Evolutionary conservation across 2,888 invertebrate species (phyloP), one percentile per base, ranked within the genome.

Genomic region (Rhabditoides inermis): DNA sequence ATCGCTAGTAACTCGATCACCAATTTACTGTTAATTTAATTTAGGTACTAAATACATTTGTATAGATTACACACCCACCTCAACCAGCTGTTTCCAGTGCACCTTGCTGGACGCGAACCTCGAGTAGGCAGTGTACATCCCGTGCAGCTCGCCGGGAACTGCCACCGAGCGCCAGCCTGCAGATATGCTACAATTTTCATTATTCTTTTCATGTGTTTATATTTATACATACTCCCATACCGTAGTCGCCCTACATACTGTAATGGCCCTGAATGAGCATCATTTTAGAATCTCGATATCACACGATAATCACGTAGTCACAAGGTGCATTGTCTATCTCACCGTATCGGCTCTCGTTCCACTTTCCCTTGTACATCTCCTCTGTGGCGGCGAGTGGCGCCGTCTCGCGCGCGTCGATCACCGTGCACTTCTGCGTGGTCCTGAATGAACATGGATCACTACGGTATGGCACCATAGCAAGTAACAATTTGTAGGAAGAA

Each of bases 351-450:
- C 69, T 65, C 22, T 62, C 55, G 41, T 72, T 63, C 68, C 66
- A 68, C 40, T 55, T 58, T 25, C 63, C 60, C 18, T 52, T 52
- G 56, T 57, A 80, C 78, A 78, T 78, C 22, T 77, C 66, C 49
- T 73, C 68, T 3, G 81, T 79, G 0, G 90, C 85, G 0, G 79
- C 82, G 1, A 77, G 76, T 0, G 80, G 79, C 3, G 80, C 80
- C 2, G 63, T 67, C 58, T 80, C 80, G 46, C 80, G 64, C 1
- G 79, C 79, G 69, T 80, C 78, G 26, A 81, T 69, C n/a, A 72
- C 72, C 6, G 59, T 56, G 46, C 72, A 76, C 27, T 60, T 53
- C 39, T 59, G 53, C 0, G 69, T 68, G 0, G 72, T 66, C 15
- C 73, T 71, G 53, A 42, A 51, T 32, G 22, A n/a, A n/a, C n/a